phyloP scores from a whole-genome alignment of 2,888 invertebrate genomes.

The Caenorhabditis sulstoni region DNA sequence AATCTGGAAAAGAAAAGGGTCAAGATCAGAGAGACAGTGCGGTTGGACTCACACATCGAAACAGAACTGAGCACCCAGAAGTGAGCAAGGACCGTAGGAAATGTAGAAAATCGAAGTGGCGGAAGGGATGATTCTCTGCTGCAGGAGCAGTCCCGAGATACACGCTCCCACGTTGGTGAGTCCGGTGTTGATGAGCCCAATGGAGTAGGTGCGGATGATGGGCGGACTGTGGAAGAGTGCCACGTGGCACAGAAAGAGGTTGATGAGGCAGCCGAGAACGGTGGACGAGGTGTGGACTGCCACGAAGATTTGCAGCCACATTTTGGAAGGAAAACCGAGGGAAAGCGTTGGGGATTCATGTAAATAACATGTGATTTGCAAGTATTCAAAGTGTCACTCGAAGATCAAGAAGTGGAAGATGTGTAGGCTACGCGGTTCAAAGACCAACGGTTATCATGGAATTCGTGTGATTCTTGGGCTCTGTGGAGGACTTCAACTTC shows the following conservation, averaged over 20 bases:
- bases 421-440: not conserved
- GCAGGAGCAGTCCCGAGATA: slow-evolving; percentile 11
- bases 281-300: slow-evolving; percentile 2
- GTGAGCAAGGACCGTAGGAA: slow-evolving; percentile 10
- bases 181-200: slow-evolving; percentile 7
- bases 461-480: slow-evolving; percentile 2
- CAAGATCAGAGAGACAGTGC: no score
- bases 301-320: not conserved
- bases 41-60: slow-evolving; percentile 20
- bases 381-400: no score
- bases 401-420: no score
- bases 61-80: slow-evolving; percentile 6
- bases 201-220: slow-evolving; percentile 33
- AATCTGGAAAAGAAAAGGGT: slow-evolving; percentile 26
- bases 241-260: slow-evolving; percentile 26
- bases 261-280: slow-evolving; percentile 5
- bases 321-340: no score
- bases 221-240: slow-evolving; percentile 26
- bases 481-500: not conserved
- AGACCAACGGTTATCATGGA: slow-evolving; percentile 17
- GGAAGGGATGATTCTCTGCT: slow-evolving; percentile 21
- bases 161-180: slow-evolving; percentile 17
- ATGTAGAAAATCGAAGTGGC: slow-evolving; percentile 1
- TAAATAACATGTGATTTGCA: no score
- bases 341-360: not conserved